Evolutionary conservation across 1,140 invertebrate species (phyloP).

Genomic region (Dermatophagoides farinae): DNA sequence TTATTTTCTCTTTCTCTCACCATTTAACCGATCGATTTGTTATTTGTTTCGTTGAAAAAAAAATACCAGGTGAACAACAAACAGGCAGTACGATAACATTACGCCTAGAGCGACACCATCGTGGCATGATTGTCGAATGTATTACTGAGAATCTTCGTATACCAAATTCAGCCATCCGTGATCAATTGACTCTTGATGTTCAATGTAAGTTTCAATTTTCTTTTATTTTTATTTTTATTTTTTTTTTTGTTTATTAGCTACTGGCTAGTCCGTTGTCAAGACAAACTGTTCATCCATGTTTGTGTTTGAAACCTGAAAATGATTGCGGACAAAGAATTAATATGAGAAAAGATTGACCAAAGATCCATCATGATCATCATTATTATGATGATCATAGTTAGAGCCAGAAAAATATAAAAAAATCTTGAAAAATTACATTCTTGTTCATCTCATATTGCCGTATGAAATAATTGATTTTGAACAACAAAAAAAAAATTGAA

Average conservation of each 20-base stretch:
- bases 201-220: slow-evolving; percentile 14
- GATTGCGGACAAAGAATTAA: no score
- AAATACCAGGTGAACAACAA: slow-evolving; percentile 10
- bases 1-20: not conserved
- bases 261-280: no score
- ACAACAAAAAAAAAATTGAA: no score
- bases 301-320: not conserved
- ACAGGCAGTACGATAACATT: slow-evolving; percentile 1
- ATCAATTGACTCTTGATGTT: slow-evolving; percentile 12
- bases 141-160: slow-evolving; percentile 11
- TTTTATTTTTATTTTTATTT: not conserved
- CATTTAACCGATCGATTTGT: no score
- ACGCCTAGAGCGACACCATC: slow-evolving; percentile 2
- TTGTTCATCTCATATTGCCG: no score
- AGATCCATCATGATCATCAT: no score
- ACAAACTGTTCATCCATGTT: no score
- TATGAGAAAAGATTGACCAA: no score
- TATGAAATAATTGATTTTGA: no score
- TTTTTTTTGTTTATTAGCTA: not conserved
- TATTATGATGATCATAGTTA: no score
- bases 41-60: not conserved
- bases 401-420: no score
- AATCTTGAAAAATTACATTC: no score
- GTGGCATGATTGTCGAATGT: slow-evolving; percentile 3
- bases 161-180: slow-evolving; percentile 5